Conservation (phyloP, 2,888 invertebrate species). For the Eristalis intricaria region DNA sequence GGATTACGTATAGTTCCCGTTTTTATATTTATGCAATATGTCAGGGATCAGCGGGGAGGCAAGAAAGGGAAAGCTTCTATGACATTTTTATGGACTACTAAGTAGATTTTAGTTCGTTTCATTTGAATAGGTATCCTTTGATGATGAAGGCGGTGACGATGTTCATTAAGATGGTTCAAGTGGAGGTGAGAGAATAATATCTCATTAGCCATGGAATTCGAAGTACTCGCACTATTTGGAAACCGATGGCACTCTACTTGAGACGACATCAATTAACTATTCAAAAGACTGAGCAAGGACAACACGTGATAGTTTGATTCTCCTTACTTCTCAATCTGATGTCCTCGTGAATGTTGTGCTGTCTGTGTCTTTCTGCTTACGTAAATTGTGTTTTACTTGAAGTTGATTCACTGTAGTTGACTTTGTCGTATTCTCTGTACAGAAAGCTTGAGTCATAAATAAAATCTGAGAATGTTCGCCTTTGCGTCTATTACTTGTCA, state of each 20-base stretch:
- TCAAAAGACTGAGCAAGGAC: no score
- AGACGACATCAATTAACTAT: no score
- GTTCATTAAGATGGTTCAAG: neutral
- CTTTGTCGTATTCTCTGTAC: no score
- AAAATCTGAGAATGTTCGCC: no score
- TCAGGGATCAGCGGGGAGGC: conserved; percentile 49
- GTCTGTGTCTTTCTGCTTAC: no score
- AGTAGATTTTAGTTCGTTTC: conserved; percentile 60
- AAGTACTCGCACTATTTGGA: neutral
- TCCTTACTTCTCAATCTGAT: no score
- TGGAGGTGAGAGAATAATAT: conserved; percentile 3
- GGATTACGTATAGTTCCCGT: conserved; percentile 48
- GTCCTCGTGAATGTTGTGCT: no score
- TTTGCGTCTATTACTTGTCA: no score
- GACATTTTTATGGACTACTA: conserved; percentile 66
- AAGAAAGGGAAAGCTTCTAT: conserved; percentile 55
- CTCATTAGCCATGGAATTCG: conserved; percentile 23
- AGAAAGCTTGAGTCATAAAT: no score
- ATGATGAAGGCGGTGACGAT: neutral
- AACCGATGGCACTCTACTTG: neutral
- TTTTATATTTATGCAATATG: conserved; percentile 61
- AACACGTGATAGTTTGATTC: no score
- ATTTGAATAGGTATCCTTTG: conserved; percentile 45
- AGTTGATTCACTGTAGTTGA: no score
- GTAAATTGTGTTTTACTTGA: no score